Evolutionary conservation across 2,888 invertebrate genomes (phyloP), one percentile per base, ranked within the genome.

Genomic region (Sinodicranocentrus sp.): DNA sequence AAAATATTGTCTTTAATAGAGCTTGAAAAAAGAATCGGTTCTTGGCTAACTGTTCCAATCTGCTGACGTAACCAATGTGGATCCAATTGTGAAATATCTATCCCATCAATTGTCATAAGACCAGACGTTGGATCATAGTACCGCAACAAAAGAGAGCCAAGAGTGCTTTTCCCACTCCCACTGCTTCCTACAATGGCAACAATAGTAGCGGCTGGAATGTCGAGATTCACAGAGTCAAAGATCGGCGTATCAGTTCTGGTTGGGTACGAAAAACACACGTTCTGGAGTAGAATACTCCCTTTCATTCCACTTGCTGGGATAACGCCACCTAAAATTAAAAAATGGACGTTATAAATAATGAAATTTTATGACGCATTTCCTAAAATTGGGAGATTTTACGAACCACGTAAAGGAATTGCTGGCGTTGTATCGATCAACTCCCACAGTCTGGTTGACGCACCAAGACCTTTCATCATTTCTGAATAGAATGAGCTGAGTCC

Each of bases 91-190:
- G 91, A 93, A 13, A 98, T 92, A 90, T 97, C 93, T 0, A 93
- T 90, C 5, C 95, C 95, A 90, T 98, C 98, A 23, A 98, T 90
- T 65, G 92, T 90, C 71, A 98, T 92, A 6, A 90, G 90, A 0
- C 97, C 97, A 82, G 90, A 89, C 1, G 92, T 91, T 0, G 98
- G 97, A 90, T 98, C 97, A 90, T 98, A 98, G 0, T 96, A 91
- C 89, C 98, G 92, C 67, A 98, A 91, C 85, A 99, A 92, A 0
- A 99, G 92, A 0, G 95, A 92, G 0, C 95, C 97, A 80, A 98
- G 92, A 0, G 99, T 98, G 67, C 97, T 97, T 91, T 99, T 99
- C 0, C 99, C 99, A 26, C 96, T 96, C 0, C 98, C 98, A 82
- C 97, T 98, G 0, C 96, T 92, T 0, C 98, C 98, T 0, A 99